Conservation (phyloP, 2,888 invertebrate species). For the Latrodectus hesperus region DNA sequence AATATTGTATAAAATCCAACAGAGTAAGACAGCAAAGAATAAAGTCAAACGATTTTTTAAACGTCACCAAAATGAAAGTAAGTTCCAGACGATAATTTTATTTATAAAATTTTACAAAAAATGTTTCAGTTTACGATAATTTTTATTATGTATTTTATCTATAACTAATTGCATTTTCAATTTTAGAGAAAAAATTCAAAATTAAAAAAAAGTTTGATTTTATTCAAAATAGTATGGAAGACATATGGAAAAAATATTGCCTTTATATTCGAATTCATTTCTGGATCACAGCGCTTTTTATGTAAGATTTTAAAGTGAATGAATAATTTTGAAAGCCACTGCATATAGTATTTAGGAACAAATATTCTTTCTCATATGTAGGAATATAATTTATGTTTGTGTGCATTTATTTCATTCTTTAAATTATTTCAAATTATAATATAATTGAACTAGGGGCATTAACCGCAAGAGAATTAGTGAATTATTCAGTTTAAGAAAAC, state of each 20-base stretch:
- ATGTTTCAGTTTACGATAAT: neutral
- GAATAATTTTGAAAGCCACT: neutral
- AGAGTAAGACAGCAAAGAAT: neutral
- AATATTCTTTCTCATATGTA: too few species aligned
- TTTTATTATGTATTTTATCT: neutral
- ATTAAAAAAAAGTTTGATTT: neutral
- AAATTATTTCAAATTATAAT: too few species aligned
- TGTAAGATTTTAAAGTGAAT: neutral
- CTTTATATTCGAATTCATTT: neutral
- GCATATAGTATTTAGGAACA: neutral
- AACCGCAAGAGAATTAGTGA: too few species aligned
- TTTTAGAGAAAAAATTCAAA: neutral
- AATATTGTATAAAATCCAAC: neutral
- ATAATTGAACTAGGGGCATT: too few species aligned
- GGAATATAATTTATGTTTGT: too few species aligned
- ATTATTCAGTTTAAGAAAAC: too few species aligned
- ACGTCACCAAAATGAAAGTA: neutral
- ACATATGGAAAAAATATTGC: neutral
- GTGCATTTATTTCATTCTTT: too few species aligned
- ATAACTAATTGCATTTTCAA: neutral
- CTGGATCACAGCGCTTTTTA: neutral
- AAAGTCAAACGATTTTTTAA: neutral
- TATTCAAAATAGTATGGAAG: neutral
- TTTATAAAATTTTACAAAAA: slow-evolving; percentile 4
- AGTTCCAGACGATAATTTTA: slow-evolving; percentile 7